A percentile compares a stretch with the other conserved stretches of the same genome.
phyloP scores from a whole-genome alignment of 2,888 invertebrate genomes.

The Parasteatoda lunata region DNA sequence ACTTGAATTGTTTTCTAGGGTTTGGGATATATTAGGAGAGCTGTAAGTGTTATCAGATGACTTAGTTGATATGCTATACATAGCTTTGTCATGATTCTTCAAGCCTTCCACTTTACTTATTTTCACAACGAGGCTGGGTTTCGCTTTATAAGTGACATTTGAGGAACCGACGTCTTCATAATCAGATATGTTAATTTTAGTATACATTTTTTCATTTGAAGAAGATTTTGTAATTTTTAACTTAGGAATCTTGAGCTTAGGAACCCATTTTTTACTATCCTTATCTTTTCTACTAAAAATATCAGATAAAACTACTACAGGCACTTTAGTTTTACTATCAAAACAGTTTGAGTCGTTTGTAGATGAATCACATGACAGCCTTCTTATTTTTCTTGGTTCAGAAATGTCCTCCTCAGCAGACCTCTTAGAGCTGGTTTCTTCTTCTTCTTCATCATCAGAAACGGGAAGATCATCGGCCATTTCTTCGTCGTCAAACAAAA shows the following conservation, averaged over 20 bases:
- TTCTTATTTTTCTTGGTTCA: constrained; percentile 8
- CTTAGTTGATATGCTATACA: constrained; percentile 51
- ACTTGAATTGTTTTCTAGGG: neutral
- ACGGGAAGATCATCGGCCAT: constrained; percentile 17
- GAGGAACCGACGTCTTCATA: constrained; percentile 10
- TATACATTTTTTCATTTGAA: constrained; percentile 36
- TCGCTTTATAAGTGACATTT: constrained; percentile 12
- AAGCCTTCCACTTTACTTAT: constrained; percentile 51
- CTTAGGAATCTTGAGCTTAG: constrained; percentile 60
- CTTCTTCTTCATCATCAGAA: constrained; percentile 5
- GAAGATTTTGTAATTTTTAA: constrained; percentile 38
- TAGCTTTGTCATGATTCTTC: constrained; percentile 50
- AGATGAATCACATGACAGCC: constrained; percentile 10
- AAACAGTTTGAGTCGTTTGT: constrained; percentile 31
- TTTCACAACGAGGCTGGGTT: constrained; percentile 59
- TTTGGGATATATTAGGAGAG: neutral
- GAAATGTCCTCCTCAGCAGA: neutral
- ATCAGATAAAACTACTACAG: constrained; percentile 56
- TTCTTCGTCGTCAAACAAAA: constrained; percentile 55
- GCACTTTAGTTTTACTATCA: constrained; percentile 45
- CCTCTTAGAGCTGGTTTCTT: neutral
- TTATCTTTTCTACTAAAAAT: constrained; percentile 36
- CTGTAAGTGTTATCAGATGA: constrained; percentile 3
- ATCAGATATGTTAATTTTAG: constrained; percentile 37
- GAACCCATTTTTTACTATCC: constrained; percentile 45